Evolutionary conservation across 2,113 vertebrate genomes (phyloP).

Genomic region (Hypocryptadius cinnamomeus): DNA sequence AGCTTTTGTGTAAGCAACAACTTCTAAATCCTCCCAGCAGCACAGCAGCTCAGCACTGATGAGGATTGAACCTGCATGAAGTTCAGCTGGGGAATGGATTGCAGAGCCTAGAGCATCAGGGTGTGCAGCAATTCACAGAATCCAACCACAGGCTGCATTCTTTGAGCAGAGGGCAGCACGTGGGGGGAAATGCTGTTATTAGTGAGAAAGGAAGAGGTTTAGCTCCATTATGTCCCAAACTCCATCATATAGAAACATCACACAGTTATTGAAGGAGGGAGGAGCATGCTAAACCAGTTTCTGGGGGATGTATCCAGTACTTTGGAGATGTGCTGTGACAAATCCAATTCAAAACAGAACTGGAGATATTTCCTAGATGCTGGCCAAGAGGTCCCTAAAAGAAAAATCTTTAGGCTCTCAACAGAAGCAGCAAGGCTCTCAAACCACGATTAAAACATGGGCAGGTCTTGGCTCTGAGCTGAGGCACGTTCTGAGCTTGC

Average conservation of each 20-base stretch:
- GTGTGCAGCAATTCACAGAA: background rate
- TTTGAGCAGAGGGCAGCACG: rapidly evolving
- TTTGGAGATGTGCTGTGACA: background rate
- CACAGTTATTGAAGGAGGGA: background rate
- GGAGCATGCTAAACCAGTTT: background rate
- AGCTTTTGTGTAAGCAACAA: background rate
- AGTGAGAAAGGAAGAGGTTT: background rate
- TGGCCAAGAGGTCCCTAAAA: background rate
- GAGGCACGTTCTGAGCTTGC: too few species aligned
- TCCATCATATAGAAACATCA: background rate
- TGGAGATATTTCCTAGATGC: background rate
- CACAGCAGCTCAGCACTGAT: background rate
- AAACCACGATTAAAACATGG: background rate
- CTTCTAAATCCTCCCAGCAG: background rate
- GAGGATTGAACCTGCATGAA: background rate
- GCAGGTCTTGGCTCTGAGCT: background rate
- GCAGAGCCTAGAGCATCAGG: too few species aligned
- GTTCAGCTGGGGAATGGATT: background rate
- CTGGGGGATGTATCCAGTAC: background rate
- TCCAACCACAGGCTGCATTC: background rate
- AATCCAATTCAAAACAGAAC: background rate
- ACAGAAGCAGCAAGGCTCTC: background rate
- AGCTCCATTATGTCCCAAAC: background rate
- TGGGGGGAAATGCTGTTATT: background rate
- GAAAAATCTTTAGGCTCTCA: background rate